Percentiles rank a stretch among this genome's conserved stretches.
Conservation (phyloP, 2,888 invertebrate species). For the Andrena fulva region DNA sequence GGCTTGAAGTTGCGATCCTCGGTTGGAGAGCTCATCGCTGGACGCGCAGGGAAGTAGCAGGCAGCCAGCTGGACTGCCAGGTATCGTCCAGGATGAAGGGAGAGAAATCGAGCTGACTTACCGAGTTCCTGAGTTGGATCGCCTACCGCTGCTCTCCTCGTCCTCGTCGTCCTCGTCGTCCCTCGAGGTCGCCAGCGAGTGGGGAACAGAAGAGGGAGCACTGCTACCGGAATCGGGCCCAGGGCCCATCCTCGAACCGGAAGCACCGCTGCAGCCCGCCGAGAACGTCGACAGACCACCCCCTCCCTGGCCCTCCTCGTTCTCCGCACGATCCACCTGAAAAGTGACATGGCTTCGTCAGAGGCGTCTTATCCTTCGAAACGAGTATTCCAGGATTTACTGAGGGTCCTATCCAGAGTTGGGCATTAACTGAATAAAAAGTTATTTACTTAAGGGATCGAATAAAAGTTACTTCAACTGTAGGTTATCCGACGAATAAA, state of each 20-base stretch:
- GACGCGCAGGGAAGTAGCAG: neutral
- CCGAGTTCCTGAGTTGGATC: conserved; percentile 81
- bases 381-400: too few relatives aligned
- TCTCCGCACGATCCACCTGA: conserved; percentile 84
- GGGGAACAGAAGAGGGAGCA: conserved; percentile 83
- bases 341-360: neutral
- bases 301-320: conserved; percentile 79
- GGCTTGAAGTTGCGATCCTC: neutral
- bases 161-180: conserved; percentile 88
- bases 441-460: too few relatives aligned
- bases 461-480: too few relatives aligned
- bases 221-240: conserved; percentile 84
- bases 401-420: too few relatives aligned
- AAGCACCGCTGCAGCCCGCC: conserved; percentile 78
- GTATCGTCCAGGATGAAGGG: neutral
- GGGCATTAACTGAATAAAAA: too few relatives aligned
- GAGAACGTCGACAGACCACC: conserved; percentile 80
- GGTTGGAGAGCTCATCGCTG: neutral
- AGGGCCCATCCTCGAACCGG: conserved; percentile 83
- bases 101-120: conserved; percentile 66
- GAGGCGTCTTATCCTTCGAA: too few relatives aligned
- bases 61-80: neutral
- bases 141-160: conserved; percentile 85
- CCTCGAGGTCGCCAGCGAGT: conserved; percentile 88
- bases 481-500: too few relatives aligned